Evolutionary conservation across 2,113 vertebrate species (phyloP).

Genomic region (Datnioides undecimradiatus): DNA sequence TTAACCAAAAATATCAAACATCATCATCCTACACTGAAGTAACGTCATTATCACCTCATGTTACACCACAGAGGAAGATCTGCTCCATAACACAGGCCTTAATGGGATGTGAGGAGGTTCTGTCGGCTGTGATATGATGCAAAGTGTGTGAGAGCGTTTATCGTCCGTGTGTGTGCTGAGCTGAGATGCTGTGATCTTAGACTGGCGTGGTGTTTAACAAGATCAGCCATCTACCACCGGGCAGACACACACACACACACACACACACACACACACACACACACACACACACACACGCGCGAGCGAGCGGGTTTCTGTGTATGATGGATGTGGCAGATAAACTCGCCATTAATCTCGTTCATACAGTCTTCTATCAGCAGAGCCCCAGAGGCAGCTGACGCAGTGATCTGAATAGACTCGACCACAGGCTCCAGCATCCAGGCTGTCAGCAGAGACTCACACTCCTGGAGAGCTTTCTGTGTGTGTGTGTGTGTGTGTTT

Average conservation of each 20-base stretch:
- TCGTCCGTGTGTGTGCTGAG: background rate
- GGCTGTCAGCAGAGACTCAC: slow-evolving; percentile 13
- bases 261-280: background rate
- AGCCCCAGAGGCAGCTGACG: slow-evolving; percentile 40
- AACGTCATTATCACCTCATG: background rate
- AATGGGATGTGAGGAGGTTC: background rate
- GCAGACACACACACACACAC: slow-evolving; percentile 4
- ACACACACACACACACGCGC: slow-evolving; percentile 9
- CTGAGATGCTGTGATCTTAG: background rate
- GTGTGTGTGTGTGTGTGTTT: slow-evolving; percentile 18
- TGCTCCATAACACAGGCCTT: background rate
- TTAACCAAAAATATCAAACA: background rate
- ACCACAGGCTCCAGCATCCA: slow-evolving; percentile 51
- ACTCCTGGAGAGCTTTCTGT: slow-evolving; percentile 4
- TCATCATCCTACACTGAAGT: background rate
- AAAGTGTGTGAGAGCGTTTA: background rate
- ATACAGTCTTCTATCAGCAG: slow-evolving; percentile 47
- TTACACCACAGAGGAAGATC: background rate
- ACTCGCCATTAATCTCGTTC: slow-evolving; percentile 66
- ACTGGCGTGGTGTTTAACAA: slow-evolving; percentile 21
- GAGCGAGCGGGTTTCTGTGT: slow-evolving; percentile 29
- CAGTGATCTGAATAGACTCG: slow-evolving; percentile 37
- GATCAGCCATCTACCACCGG: background rate
- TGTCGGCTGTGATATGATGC: background rate
- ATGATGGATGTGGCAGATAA: slow-evolving; percentile 69